Evolutionary conservation across 2,888 invertebrate genomes (phyloP), one percentile per base, ranked within the genome.

Genomic region (Mycogona germanica): DNA sequence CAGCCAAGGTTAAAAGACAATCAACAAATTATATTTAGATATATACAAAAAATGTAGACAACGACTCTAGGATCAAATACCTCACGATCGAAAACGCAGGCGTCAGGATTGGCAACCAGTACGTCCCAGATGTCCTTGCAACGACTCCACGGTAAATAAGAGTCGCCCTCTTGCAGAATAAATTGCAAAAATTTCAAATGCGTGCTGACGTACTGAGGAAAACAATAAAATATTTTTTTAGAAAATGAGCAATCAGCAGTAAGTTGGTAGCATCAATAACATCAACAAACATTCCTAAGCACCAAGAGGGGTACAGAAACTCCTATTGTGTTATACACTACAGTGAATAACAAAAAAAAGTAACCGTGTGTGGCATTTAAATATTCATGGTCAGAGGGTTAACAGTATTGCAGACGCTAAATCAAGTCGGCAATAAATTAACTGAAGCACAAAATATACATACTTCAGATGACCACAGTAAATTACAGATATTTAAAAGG

Each of bases 41-140:
- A 14, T 41, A n/a, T 9, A 9, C 17, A 29, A 3, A 46, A 25
- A 19, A 5, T 2, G 5, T 9, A 6, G 14, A 29, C 28, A 30
- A 29, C 26, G n/a, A 29, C 29, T 29, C 14, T 7, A 7, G 5
- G n/a, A 17, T 42, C 42, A 42, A 42, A 14, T 40, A 72, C 71
- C 67, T 72, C 70, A 58, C 64, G 66, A 58, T 73, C 72, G 65
- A 69, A 68, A 29, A 66, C 65, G 60, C 70, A 71, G 19, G 72
- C 68, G 47, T 68, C 67, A 6, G 66, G 62, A 57, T 69, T 70
- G 25, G 65, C 66, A 5, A 71, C 67, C 47, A 74, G 63, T 3
- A 69, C 68, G 42, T 68, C 66, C 73, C 73, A 74, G 51, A 74
- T 65, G 56, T 73, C 73, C 47, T 69, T 64, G 28, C 70, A 70